Conservation (phyloP, 2,113 vertebrate genomes). For the Cinclus mexicanus region DNA sequence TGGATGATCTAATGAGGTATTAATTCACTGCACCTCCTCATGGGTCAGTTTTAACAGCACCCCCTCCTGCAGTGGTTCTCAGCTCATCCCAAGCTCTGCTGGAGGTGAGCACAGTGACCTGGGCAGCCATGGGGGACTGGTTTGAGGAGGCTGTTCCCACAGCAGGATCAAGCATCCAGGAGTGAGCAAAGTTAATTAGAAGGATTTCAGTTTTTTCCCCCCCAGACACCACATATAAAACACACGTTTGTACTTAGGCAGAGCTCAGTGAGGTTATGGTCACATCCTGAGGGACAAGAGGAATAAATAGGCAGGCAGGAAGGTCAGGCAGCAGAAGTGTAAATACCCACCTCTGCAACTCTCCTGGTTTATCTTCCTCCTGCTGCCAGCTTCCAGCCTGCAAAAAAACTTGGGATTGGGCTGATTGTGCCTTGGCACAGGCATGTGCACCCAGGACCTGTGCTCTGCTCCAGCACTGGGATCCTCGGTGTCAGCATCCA, state of each 20-base stretch:
- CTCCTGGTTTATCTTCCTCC: background rate
- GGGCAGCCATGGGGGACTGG: background rate
- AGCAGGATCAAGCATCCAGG: background rate
- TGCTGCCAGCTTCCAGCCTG: background rate
- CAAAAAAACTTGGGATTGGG: background rate
- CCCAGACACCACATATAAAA: background rate
- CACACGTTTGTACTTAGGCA: background rate
- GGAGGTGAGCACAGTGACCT: background rate
- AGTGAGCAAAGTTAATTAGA: background rate
- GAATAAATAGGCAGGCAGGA: conserved; percentile 2
- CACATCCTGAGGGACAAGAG: conserved; percentile 10
- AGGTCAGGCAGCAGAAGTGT: conserved; percentile 15
- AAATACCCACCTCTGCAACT: background rate
- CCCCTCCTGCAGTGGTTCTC: background rate
- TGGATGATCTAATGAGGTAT: background rate
- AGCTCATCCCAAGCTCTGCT: background rate
- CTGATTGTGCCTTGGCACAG: background rate
- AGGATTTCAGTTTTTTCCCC: background rate
- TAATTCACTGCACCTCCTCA: background rate
- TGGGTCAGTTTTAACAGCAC: background rate
- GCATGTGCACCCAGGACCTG: background rate
- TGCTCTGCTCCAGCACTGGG: background rate
- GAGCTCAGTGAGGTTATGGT: background rate
- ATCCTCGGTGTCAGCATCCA: background rate
- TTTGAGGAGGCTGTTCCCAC: background rate